Conservation (phyloP, 2,797 vertebrate genomes). For the Orestias chungarensis region DNA sequence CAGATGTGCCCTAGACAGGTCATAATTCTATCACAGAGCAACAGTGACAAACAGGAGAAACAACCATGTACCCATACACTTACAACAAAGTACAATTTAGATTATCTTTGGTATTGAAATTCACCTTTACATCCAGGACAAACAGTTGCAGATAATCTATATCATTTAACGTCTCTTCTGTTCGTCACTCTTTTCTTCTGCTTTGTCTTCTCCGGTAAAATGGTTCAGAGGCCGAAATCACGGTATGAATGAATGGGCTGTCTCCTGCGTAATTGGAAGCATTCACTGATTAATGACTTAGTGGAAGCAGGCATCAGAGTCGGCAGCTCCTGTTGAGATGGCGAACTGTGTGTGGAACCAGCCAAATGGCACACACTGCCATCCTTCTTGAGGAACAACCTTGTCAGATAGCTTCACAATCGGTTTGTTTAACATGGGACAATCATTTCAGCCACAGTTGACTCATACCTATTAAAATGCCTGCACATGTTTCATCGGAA, state of each 20-base stretch:
- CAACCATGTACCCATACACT: background rate
- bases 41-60: background rate
- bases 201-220: conserved; percentile 37
- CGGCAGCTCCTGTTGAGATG: conserved; percentile 59
- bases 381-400: conserved; percentile 37
- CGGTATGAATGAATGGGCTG: conserved; percentile 67
- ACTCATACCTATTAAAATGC: conserved; percentile 55
- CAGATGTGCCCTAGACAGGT: background rate
- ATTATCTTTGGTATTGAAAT: background rate
- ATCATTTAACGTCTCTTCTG: background rate
- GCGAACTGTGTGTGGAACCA: conserved; percentile 68
- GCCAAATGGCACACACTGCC: conserved; percentile 61
- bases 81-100: background rate
- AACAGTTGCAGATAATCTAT: background rate
- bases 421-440: conserved; percentile 52
- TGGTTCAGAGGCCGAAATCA: conserved; percentile 43
- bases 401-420: conserved; percentile 50
- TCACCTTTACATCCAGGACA: background rate
- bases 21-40: background rate
- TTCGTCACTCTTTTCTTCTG: conserved; percentile 9
- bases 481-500: conserved; percentile 45
- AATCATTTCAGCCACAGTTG: conserved; percentile 29
- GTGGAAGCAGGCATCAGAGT: conserved; percentile 62
- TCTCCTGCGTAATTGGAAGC: conserved; percentile 67
- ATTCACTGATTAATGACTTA: conserved; percentile 76